Percentiles rank a stretch among this genome's conserved stretches.
phyloP scores from a whole-genome alignment of 2,797 vertebrate genomes.

The Nannoperca australis region DNA sequence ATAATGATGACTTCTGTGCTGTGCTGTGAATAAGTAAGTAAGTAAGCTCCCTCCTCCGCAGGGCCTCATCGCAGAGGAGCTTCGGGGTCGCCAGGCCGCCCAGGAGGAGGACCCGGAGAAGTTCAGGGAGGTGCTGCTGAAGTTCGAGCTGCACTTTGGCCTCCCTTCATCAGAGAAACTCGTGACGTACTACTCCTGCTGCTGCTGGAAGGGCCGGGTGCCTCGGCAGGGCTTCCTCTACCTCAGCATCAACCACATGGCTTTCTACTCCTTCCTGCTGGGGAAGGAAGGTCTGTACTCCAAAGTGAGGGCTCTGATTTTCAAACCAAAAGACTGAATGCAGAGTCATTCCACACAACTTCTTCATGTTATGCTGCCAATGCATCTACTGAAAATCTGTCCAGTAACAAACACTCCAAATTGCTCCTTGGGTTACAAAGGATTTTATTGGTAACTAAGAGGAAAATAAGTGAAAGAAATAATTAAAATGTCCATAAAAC shows the following conservation, averaged over 20 bases:
- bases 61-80: slow-evolving; percentile 97
- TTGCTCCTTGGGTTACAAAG: not conserved
- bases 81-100: slow-evolving; percentile 89
- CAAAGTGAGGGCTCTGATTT: slow-evolving; percentile 38
- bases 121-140: slow-evolving; percentile 92
- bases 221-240: slow-evolving; percentile 98
- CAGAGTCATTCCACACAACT: not conserved
- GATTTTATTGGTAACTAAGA: not conserved
- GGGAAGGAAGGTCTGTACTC: slow-evolving; percentile 93
- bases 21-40: not conserved
- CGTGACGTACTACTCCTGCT: slow-evolving; percentile 95
- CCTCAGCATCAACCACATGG: slow-evolving; percentile 96
- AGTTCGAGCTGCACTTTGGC: slow-evolving; percentile 93
- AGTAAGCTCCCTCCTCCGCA: slow-evolving; percentile 51
- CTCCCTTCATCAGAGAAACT: slow-evolving; percentile 93
- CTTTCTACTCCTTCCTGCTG: slow-evolving; percentile 98
- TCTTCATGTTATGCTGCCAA: not conserved
- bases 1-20: not conserved
- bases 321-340: not conserved
- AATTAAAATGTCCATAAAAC: not conserved
- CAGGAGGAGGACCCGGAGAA: slow-evolving; percentile 94
- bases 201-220: slow-evolving; percentile 97
- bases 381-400: not conserved
- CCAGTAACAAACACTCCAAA: not conserved
- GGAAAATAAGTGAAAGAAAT: not conserved